Evolutionary conservation across 2,797 vertebrate genomes (phyloP).

Genomic region (Aphelocoma californica): DNA sequence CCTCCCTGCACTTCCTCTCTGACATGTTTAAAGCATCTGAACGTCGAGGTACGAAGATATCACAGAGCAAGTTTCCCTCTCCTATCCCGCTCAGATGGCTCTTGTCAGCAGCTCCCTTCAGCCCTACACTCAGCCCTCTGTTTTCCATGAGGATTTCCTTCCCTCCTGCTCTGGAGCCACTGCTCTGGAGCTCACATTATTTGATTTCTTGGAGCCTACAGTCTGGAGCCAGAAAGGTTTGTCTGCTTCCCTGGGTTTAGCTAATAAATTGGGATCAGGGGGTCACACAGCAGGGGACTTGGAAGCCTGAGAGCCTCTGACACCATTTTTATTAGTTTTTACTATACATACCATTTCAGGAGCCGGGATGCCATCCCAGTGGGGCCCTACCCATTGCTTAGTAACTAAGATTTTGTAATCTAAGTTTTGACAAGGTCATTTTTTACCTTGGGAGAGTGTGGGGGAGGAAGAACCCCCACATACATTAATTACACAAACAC

Average conservation of each 20-base stretch:
- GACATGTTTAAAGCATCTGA: constrained; percentile 41
- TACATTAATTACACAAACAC: constrained; percentile 83
- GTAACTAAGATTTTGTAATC: constrained; percentile 82
- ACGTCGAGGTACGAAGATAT: constrained; percentile 27
- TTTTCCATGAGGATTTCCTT: constrained; percentile 43
- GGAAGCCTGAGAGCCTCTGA: constrained; percentile 80
- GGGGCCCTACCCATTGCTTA: constrained; percentile 75
- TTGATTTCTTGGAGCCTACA: constrained; percentile 76
- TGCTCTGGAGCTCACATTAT: constrained; percentile 68
- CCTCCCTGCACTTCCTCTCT: constrained; percentile 20
- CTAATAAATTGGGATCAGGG: constrained; percentile 83
- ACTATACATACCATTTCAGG: constrained; percentile 79
- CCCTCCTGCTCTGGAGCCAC: constrained; percentile 62
- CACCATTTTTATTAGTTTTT: constrained; percentile 84
- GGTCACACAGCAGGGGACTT: constrained; percentile 80
- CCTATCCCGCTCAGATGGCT: constrained; percentile 31
- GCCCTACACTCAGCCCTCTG: not conserved
- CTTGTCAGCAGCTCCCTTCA: constrained; percentile 43
- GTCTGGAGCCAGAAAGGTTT: constrained; percentile 79
- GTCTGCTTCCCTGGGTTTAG: constrained; percentile 78
- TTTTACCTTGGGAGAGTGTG: constrained; percentile 75
- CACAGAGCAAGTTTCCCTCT: constrained; percentile 19
- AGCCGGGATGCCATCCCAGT: constrained; percentile 77
- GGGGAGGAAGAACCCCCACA: constrained; percentile 69
- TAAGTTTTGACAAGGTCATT: constrained; percentile 83